Base-by-base conservation (phyloP, 2,113 vertebrate genomes). In the Etia nguti region DNA sequence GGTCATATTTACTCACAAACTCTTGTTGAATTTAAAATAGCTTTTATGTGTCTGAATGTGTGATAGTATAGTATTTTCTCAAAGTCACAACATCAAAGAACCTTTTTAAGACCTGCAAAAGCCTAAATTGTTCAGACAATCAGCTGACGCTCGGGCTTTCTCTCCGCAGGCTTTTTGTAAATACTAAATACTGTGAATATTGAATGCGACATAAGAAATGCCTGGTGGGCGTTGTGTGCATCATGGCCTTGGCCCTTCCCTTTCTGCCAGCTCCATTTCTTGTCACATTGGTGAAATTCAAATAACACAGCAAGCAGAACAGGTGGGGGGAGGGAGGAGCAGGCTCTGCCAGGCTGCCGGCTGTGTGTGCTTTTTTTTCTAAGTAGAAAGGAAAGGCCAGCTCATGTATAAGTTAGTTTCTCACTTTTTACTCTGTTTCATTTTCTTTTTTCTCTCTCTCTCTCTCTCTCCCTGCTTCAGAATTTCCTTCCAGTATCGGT, bases 251-350 rank as follows among this genome's bases (percentile, higher is more conserved):
- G 87, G 88, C 29, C 85, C 83, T 73, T 75, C 38, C 68, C 85
- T 80, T 46, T 83, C 52, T 82, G 88, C 46, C 10, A 6, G 82
- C 81, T 86, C 48, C 57, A 31, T 75, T 89, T 86, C 90, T 89
- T 87, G 85, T 91, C 88, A 93, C 90, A 60, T 87, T 81, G 59
- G 43, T 89, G 59, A 52, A 85, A 88, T 86, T 90, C 52, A 83
- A 83, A 82, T 48, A 88, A 52, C 56, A 75, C 54, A 55, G 83
- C 79, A 41, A 85, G 73, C 18, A 18, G 73, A 90, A 68, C 84
- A 92, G 90, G 86, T 87, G 79, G 84, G 84, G 43, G 87, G 81
- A 43, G 22, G 83, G 85, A 77, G 22, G 81, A 43, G 20, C 11
- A 26, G 56, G 73, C 62, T 20, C 26, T 34, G 31, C 43, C 8